Evolutionary conservation across 2,113 vertebrate genomes (phyloP).

Genomic region (Grammomys surdaster): DNA sequence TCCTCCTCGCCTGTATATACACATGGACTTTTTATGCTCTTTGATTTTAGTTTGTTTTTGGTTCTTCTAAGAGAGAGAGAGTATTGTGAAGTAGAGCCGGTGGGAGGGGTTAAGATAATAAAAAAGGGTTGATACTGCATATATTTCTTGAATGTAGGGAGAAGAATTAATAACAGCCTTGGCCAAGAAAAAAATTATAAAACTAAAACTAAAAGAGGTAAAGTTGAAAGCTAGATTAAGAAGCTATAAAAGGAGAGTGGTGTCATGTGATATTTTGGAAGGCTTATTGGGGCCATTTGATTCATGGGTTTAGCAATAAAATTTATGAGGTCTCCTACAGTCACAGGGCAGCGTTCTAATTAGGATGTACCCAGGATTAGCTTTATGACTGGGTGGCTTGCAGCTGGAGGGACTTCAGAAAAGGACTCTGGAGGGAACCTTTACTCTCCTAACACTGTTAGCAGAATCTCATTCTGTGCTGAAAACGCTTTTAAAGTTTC

Average conservation of each 20-base stretch:
- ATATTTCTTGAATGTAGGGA: not conserved
- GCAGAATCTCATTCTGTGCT: not conserved
- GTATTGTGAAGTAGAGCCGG: not conserved
- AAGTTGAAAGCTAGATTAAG: not conserved
- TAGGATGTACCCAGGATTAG: not conserved
- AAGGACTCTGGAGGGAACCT: not conserved
- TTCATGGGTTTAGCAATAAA: constrained; percentile 1
- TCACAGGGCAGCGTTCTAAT: not conserved
- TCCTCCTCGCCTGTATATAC: no score
- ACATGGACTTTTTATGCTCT: not conserved
- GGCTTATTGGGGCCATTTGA: not conserved
- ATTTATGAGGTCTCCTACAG: not conserved
- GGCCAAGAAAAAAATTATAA: constrained; percentile 33
- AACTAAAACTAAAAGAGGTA: not conserved
- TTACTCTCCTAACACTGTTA: not conserved
- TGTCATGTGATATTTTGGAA: not conserved
- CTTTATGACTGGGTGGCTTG: not conserved
- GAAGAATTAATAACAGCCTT: constrained; percentile 19
- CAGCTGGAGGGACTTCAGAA: not conserved
- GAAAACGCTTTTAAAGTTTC: not conserved
- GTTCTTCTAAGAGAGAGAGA: not conserved
- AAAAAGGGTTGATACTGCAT: not conserved
- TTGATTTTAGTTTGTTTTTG: not conserved
- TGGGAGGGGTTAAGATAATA: not conserved
- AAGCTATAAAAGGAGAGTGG: not conserved